Conservation (phyloP, 2,113 vertebrate genomes). For the Nycticorax nycticorax region DNA sequence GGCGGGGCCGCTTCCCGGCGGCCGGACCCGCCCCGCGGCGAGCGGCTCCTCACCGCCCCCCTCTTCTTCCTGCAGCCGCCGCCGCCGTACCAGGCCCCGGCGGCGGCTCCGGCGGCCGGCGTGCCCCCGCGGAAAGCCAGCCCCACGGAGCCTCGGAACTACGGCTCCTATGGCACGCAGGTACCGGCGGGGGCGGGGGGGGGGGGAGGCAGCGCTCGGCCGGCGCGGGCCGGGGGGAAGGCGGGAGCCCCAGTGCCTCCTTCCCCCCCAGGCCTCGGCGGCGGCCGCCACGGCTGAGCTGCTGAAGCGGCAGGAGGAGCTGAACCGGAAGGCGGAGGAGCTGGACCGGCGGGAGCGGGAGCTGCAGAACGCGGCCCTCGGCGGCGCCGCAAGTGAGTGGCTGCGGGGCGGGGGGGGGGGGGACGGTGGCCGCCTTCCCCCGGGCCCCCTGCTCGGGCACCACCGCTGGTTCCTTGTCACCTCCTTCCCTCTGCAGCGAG, state of each 20-base stretch:
- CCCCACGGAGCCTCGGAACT: constrained; percentile 88
- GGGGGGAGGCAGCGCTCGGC: background rate
- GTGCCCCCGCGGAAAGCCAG: constrained; percentile 76
- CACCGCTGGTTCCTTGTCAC: background rate
- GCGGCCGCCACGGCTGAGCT: constrained; percentile 85
- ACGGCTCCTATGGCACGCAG: constrained; percentile 91
- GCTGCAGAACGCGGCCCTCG: constrained; percentile 83
- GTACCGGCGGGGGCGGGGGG: constrained; percentile 34
- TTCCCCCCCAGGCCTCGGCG: constrained; percentile 49
- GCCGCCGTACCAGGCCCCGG: constrained; percentile 76
- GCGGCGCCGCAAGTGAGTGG: constrained; percentile 75
- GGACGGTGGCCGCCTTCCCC: rapidly evolving
- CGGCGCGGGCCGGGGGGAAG: no score
- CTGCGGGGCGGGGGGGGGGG: background rate
- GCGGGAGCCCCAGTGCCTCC: background rate
- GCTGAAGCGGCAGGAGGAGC: constrained; percentile 90
- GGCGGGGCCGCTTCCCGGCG: no score
- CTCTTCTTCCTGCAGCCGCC: constrained; percentile 68
- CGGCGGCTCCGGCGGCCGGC: background rate
- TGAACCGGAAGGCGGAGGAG: constrained; percentile 91
- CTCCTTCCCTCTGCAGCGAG: constrained; percentile 66
- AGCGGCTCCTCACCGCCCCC: background rate
- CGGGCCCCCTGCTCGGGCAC: rapidly evolving
- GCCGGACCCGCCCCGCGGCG: background rate
- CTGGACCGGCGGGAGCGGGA: constrained; percentile 90